Conservation (phyloP, 53 echinoderm and acorn worm species). For the Crossaster papposus region DNA sequence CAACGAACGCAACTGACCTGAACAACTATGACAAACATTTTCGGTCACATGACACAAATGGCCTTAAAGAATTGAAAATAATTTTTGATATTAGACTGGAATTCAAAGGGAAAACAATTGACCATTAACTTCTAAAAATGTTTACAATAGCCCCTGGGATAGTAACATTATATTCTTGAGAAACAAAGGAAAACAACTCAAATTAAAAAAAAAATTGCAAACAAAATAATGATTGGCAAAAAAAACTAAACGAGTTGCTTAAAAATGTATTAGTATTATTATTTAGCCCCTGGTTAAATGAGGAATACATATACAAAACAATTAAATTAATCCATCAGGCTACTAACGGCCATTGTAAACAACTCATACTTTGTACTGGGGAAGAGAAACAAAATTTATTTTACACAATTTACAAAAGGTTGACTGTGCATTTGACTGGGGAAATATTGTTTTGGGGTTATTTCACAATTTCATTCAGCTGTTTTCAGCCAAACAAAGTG, state of each 20-base stretch:
- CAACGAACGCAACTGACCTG: too few species aligned
- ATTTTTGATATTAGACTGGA: too few species aligned
- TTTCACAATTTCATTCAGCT: too few species aligned
- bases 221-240: neutral
- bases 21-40: too few species aligned
- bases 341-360: neutral
- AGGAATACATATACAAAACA: neutral
- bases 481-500: too few species aligned
- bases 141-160: neutral
- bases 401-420: neutral
- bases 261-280: neutral
- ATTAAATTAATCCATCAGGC: neutral
- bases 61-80: too few species aligned
- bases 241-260: constrained; percentile 9
- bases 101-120: neutral
- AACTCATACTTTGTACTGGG: neutral
- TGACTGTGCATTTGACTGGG: neutral
- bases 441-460: too few species aligned
- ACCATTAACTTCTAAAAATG: neutral
- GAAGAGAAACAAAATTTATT: neutral
- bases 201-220: too few species aligned
- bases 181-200: too few species aligned
- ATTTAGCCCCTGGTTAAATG: constrained; percentile 2
- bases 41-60: too few species aligned
- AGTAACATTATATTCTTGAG: too few species aligned